phyloP scores from a whole-genome alignment of 2,113 vertebrate species.

The Silurus glanis region DNA sequence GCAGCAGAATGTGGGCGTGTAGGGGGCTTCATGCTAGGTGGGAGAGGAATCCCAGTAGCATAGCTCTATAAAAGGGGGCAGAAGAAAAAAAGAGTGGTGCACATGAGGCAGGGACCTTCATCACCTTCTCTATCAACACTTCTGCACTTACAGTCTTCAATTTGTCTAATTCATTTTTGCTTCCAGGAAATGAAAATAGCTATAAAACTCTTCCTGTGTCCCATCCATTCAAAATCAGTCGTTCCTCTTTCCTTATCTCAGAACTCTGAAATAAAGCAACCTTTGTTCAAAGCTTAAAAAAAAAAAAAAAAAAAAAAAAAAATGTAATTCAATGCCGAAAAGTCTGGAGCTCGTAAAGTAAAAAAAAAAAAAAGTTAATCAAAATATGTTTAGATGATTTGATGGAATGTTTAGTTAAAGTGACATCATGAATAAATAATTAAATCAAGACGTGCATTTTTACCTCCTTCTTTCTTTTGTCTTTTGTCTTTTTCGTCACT shows the following conservation, averaged over 20 bases:
- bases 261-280: conserved; percentile 2
- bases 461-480: conserved; percentile 67
- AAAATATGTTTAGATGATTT: neutral
- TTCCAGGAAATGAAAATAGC: neutral
- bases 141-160: neutral
- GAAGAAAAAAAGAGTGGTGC: neutral
- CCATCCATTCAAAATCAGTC: neutral
- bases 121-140: neutral
- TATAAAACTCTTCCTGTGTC: neutral
- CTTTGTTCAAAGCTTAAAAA: conserved; percentile 12
- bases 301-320: conserved; percentile 1
- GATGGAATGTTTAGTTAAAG: neutral
- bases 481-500: conserved; percentile 62
- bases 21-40: conserved; percentile 72
- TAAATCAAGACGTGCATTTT: conserved; percentile 44
- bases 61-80: conserved; percentile 56
- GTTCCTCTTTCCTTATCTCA: neutral
- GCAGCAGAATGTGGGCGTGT: conserved; percentile 61
- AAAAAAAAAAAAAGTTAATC: neutral
- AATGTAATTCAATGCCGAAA: neutral
- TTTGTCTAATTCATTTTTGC: conserved; percentile 5
- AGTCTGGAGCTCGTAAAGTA: neutral
- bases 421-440: neutral
- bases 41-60: conserved; percentile 73
- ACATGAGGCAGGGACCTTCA: neutral